A percentile compares a stretch with the other conserved stretches of the same genome.
Conservation (phyloP, 2,888 invertebrate species). For the Eupithecia centaureata region DNA sequence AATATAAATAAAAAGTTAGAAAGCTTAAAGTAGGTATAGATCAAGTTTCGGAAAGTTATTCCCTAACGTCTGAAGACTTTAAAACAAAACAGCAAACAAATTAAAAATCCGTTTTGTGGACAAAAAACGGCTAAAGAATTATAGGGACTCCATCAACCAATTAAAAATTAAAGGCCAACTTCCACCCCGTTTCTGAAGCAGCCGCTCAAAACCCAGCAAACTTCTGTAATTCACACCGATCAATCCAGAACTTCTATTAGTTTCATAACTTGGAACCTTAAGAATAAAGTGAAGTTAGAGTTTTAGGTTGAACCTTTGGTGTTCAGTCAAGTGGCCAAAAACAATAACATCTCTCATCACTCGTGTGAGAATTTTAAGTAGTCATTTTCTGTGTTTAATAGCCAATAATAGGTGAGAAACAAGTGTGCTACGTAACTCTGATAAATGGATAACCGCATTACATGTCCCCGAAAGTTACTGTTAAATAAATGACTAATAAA, state of each 20-base stretch:
- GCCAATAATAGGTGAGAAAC: too few species aligned
- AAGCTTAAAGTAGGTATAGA: not conserved
- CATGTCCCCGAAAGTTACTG: too few species aligned
- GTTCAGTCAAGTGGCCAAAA: not conserved
- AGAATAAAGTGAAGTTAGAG: conserved; percentile 1
- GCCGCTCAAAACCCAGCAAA: conserved; percentile 25
- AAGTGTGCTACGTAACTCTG: too few species aligned
- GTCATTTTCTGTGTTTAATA: too few species aligned
- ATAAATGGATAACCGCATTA: too few species aligned
- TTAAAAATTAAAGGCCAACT: conserved; percentile 38
- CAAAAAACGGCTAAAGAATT: conserved; percentile 10
- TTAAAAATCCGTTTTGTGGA: not conserved
- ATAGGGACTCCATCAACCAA: conserved; percentile 25
- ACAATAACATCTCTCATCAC: too few species aligned
- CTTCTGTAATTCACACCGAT: conserved; percentile 41
- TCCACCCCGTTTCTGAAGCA: conserved; percentile 8
- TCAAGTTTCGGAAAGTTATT: not conserved
- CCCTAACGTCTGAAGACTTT: not conserved
- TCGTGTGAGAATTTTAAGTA: too few species aligned
- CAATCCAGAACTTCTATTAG: conserved; percentile 37
- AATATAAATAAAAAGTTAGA: not conserved
- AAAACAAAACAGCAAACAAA: not conserved
- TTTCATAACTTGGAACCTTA: conserved; percentile 31
- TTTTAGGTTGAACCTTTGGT: not conserved
- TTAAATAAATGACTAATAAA: too few species aligned